Conservation (phyloP, 2,888 invertebrate genomes). For the Cosmia pyralina region DNA sequence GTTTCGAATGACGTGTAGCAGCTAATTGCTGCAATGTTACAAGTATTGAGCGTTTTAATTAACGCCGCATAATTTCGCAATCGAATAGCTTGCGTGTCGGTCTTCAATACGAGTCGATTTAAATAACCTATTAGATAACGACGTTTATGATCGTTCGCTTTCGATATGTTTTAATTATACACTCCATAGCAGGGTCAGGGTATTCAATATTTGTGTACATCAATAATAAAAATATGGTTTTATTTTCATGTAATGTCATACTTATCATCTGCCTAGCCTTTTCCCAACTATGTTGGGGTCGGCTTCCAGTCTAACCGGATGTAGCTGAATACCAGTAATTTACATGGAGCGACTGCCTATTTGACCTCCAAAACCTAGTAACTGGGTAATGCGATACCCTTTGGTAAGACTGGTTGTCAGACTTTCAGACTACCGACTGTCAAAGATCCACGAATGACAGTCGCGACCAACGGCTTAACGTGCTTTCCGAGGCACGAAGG, state of each 20-base stretch:
- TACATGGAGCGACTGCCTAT: too few relatives aligned
- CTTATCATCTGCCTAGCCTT: too few relatives aligned
- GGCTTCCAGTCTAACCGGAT: too few relatives aligned
- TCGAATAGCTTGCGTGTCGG: slow-evolving; percentile 47
- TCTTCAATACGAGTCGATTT: slow-evolving; percentile 42
- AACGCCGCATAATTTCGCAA: slow-evolving; percentile 51
- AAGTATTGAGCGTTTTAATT: slow-evolving; percentile 49
- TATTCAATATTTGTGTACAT: background rate
- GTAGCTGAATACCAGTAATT: too few relatives aligned
- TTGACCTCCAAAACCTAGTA: too few relatives aligned
- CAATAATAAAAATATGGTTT: background rate
- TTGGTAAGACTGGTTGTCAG: too few relatives aligned
- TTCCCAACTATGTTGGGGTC: too few relatives aligned
- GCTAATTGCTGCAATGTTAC: slow-evolving; percentile 46
- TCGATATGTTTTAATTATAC: slow-evolving; percentile 28
- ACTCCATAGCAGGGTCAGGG: slow-evolving; percentile 23
- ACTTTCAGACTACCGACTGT: too few relatives aligned
- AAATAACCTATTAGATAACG: slow-evolving; percentile 56
- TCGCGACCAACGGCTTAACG: too few relatives aligned
- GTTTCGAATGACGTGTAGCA: slow-evolving; percentile 51
- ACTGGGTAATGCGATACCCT: too few relatives aligned
- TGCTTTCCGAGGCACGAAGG: too few relatives aligned
- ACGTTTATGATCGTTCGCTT: slow-evolving; percentile 27
- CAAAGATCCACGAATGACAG: too few relatives aligned
- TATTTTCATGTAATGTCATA: background rate